Base-by-base conservation (phyloP, 1,140 invertebrate genomes). In the Hirudo medicinalis region DNA sequence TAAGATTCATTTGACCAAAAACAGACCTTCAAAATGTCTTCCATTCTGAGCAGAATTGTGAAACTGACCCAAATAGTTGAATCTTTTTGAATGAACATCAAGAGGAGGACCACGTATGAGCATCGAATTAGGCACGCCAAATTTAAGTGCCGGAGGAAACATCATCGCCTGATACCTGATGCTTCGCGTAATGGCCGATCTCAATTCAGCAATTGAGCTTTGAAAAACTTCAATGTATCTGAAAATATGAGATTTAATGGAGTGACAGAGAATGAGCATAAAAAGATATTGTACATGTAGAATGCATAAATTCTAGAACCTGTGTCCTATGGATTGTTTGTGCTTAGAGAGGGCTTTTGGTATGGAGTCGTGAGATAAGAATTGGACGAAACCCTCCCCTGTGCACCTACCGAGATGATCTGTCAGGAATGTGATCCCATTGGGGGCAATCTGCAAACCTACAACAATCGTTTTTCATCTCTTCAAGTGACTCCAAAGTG, bases 241-340 rank as follows among this genome's bases (percentile, higher is more conserved):
- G 19, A 22, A 63, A 63, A 63, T 63, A 13, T 22, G 29, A 63
- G 22, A 63, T 63, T 63, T 63, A 25, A 9, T 63, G 2, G 17
- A 13, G 19, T 22, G 43, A 49, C 43, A 49, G 43, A 49, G n/a
- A n/a, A n/a, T n/a, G n/a, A n/a, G n/a, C 40, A 40, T 40, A 40
- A 40, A 40, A 40, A 40, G 40, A 40, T 40, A 11, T 4, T n/a
- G 40, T 40, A 6, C 4, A 49, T 15, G 43, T 49, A 9, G 43
- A 49, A 49, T 8, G 43, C 43, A 49, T 13, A 49, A 49, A 49
- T 49, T 49, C 9, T 49, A 49, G 29, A 89, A 97, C 92, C 93
- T 96, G 91, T 94, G 92, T 89, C 92, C 92, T 88, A 96, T 94
- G 87, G 92, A 92, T 88, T 94, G 90, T 88, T 92, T 94, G 89